These are phyloP conservation scores for Iselma pallidipennis DNA, from an alignment of 2,888 invertebrate species.

Conservation along the genomic window DNA sequence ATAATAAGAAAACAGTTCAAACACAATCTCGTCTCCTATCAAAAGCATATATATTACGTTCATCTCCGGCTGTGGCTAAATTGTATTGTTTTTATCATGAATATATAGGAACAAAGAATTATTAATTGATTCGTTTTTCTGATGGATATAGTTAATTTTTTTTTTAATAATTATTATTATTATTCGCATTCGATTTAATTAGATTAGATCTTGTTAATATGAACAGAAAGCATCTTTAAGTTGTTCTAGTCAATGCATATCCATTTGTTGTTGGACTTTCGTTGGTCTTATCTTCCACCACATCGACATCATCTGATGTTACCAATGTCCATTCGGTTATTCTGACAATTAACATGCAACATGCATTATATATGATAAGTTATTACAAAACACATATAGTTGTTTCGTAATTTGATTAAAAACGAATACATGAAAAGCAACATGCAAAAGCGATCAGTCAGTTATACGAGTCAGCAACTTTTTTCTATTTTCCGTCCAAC, in stretches of 20 bases:
- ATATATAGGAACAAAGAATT: slow-evolving; percentile 3
- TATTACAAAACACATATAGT: background rate
- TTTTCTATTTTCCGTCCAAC: too few species aligned
- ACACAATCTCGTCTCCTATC: slow-evolving; percentile 8
- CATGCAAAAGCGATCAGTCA: background rate
- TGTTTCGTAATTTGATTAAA: background rate
- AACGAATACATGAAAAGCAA: background rate
- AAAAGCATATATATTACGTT: slow-evolving; percentile 12
- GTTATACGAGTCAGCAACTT: background rate
- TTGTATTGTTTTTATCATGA: slow-evolving; percentile 7
- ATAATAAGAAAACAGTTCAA: slow-evolving; percentile 11
- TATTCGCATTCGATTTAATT: too few species aligned
- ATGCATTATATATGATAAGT: slow-evolving; percentile 25
- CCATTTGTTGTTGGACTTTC: slow-evolving; percentile 12
- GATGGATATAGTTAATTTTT: too few species aligned
- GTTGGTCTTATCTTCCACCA: slow-evolving; percentile 9
- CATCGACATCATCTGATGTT: slow-evolving; percentile 41
- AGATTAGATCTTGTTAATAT: too few species aligned
- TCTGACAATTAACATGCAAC: slow-evolving; percentile 46
- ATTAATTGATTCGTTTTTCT: slow-evolving; percentile 7
- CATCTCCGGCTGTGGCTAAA: background rate
- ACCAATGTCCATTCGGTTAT: slow-evolving; percentile 51
- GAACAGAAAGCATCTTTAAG: slow-evolving; percentile 12
- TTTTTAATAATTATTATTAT: too few species aligned
- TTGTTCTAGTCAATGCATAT: slow-evolving; percentile 11